Evolutionary conservation across 30 jellyfish, hydroid and myxozoan species (phyloP), one percentile per base, ranked within the genome.

Genomic region (Cassiopea xamachana): DNA sequence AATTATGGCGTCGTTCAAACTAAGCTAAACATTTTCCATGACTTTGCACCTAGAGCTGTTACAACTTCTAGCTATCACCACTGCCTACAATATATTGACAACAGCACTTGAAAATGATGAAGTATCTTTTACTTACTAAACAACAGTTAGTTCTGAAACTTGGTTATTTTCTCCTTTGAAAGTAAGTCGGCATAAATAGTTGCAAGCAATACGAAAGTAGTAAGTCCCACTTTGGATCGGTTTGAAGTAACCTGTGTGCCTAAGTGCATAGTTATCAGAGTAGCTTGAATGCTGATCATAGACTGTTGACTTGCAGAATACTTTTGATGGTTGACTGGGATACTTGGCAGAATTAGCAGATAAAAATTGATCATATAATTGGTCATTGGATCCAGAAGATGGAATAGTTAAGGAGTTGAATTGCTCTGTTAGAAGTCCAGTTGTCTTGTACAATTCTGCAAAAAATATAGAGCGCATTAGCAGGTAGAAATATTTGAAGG

Each of bases 221-320:
- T 61, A 68, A 75, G 27, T 45, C 4, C 90, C 90, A 45, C 14
- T 82, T 7, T 67, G 82, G 17, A 45, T 39, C 19, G 80, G 79
- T 18, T 27, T 2, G 49, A 39, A 64, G 61, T 64, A 82, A 10
- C 90, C 90, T 10, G 83, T 82, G 69, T 82, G 68, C 48, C 90
- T 49, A n/a, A 64, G 73, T 55, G 82, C 90, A 67, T 9, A 68
- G 27, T 48, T 1, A 61, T 67, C 75, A 62, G 27, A 6, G 27
- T 71, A 43, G n/a, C 17, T 2, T 2, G 58, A 2, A 1, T 5
- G 16, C 43, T 27, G 6, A 19, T 82, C 90, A 48, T 82, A 68
- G 15, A 82, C 68, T 14, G 82, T 62, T 9, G 69, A 14, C 19
- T 68, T 73, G 69, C 90, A 82, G 80, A 64, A 48, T 17, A 13